Base-by-base conservation (phyloP, 2,888 invertebrate genomes). In the Drosophila mimetica region DNA sequence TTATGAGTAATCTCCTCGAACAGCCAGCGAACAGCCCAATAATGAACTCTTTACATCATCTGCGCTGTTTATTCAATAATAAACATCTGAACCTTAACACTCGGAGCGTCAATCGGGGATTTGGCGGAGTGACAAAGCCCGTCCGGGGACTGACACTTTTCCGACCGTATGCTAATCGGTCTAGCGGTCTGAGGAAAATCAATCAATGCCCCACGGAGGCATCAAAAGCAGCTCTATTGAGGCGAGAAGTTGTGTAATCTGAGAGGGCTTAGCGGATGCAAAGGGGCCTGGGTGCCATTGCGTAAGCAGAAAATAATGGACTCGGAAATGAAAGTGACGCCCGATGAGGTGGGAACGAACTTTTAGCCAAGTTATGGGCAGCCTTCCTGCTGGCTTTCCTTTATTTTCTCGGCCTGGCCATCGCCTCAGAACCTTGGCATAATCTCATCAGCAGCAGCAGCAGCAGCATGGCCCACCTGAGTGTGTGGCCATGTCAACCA, bases 211-310 rank as follows among this genome's bases (percentile, higher is more conserved):
- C n/a, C 30, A 22, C 44, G 60, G 65, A 73, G 75, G 54, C 69
- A 69, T 61, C 46, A 51, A 58, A 82, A 61, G 36, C 61, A 60
- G 42, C 34, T 41, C 36, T 55, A 60, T 34, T 66, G 63, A 78
- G 72, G 74, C 64, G 79, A 72, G 50, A 85, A 85, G 61, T 82
- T 87, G 79, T 82, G 86, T 82, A 82, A 87, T 76, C 79, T 58
- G 48, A 76, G 34, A 58, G 65, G 42, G 64, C 67, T 78, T 73
- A 66, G 37, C 39, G 50, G 48, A 46, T 39, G 54, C 42, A 34
- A 32, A 55, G 39, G 44, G 28, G 16, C 41, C 37, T n/a, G 36
- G 25, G 22, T 14, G 65, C 42, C 30, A 20, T 64, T 65, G 64
- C 64, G 66, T 50, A 63, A 63, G 28, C 41, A 41, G 9, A 14